Base-by-base conservation (phyloP, 2,113 vertebrate species). In the Eulacestoma nigropectus region DNA sequence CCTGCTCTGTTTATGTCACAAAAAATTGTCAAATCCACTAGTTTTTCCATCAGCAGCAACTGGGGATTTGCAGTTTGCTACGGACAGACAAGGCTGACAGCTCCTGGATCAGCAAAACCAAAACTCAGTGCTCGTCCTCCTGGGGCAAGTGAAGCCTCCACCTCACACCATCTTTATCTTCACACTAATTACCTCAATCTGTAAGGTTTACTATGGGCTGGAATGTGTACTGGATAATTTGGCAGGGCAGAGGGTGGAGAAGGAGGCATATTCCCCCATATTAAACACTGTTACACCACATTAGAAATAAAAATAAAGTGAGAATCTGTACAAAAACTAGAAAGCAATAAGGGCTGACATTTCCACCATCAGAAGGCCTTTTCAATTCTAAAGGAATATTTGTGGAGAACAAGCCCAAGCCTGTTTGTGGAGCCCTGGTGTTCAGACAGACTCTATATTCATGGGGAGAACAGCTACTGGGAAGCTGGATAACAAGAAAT, bases 241-340 rank as follows among this genome's bases (percentile, higher is more conserved):
- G n/a, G 35, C 74, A 85, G 57, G 33, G 39, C 21, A 67, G 18
- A 77, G 14, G 13, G 19, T 35, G 8, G 39, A 73, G 49, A 6
- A 82, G 41, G 69, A 78, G 32, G 41, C 20, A 62, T 17, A 27
- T 1, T 81, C 29, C 63, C 67, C 64, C 35, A 5, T 18, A 56
- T 17, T n/a, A 78, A 95, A 64, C 20, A 27, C 19, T 49, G 68
- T 47, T 37, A 85, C 32, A 55, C 57, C 37, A 20, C 57, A 80
- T 80, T 37, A 74, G 63, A 67, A 94, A 85, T 17, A 44, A 93
- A 93, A 92, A 90, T 16, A 70, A 89, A 95, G 49, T n/a, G 76
- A 65, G 81, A 82, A 75, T 33, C 52, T 53, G 57, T 20, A 42
- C 42, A 74, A 39, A 39, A 93, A 67, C 57, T 29, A 76, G 74